These are phyloP conservation scores for Clarias fuscus DNA, from an alignment of 2,797 vertebrate genomes.

Conservation along the genomic window DNA sequence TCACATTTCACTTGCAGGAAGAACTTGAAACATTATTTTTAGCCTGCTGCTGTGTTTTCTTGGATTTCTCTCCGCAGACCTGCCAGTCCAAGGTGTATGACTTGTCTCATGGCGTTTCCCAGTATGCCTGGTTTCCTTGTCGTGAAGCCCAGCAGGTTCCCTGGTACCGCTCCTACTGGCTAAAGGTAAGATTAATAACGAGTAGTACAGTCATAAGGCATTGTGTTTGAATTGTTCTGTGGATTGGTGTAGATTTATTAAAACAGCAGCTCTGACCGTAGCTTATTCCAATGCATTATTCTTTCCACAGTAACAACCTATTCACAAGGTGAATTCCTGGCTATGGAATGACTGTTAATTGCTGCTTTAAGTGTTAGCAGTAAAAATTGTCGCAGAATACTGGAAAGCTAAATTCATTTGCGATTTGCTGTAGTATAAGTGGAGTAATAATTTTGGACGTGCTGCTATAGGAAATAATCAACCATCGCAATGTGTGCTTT, in stretches of 20 bases:
- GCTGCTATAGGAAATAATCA: neutral
- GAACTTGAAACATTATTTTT: neutral
- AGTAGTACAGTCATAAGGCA: neutral
- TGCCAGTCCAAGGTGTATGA: slow-evolving; percentile 95
- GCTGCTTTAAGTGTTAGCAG: neutral
- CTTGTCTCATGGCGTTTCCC: slow-evolving; percentile 86
- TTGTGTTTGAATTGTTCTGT: neutral
- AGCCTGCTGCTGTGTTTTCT: neutral
- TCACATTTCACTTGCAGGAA: neutral
- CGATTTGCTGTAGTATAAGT: neutral
- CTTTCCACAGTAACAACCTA: too few relatives aligned
- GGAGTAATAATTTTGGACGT: neutral
- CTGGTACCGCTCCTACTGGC: slow-evolving; percentile 81
- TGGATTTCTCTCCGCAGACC: slow-evolving; percentile 67
- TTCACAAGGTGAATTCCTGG: neutral
- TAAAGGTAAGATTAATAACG: slow-evolving; percentile 78
- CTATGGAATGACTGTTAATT: neutral
- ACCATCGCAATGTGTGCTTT: neutral
- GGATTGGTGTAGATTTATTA: neutral
- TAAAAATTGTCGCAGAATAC: neutral
- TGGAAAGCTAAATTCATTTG: neutral
- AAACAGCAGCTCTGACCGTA: neutral
- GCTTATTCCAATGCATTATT: neutral
- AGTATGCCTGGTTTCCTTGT: slow-evolving; percentile 96
- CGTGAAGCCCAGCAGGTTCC: slow-evolving; percentile 67